These are phyloP conservation scores for Mesorhabditis spiculigera DNA, from an alignment of 2,888 invertebrate species.

Conservation along the genomic window DNA sequence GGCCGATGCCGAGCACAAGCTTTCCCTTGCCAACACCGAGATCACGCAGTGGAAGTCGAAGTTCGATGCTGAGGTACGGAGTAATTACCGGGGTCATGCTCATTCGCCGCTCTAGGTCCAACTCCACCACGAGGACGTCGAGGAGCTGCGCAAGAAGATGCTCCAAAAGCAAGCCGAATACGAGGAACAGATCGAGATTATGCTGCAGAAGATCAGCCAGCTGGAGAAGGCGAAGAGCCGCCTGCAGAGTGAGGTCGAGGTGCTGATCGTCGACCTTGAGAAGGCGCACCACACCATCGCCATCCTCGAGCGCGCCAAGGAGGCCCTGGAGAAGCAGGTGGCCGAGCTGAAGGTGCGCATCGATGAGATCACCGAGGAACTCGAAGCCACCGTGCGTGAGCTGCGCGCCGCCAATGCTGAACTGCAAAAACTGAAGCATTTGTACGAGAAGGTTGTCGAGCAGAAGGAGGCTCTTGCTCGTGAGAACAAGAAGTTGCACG, in stretches of 20 bases:
- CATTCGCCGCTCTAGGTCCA: conserved; percentile 66
- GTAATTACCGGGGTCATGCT: background rate
- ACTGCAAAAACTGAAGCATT: conserved; percentile 82
- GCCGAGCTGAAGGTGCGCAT: conserved; percentile 83
- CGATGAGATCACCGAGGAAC: conserved; percentile 86
- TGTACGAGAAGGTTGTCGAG: conserved; percentile 94
- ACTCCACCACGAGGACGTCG: conserved; percentile 82
- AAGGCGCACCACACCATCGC: conserved; percentile 95
- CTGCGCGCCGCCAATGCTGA: conserved; percentile 75
- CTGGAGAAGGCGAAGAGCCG: conserved; percentile 96
- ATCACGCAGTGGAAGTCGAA: conserved; percentile 82
- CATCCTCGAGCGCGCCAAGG: conserved; percentile 88
- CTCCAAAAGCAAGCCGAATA: conserved; percentile 82
- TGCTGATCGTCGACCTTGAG: conserved; percentile 97
- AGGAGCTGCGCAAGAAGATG: conserved; percentile 59
- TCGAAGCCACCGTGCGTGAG: conserved; percentile 85
- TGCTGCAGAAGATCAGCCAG: conserved; percentile 80
- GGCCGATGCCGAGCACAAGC: conserved; percentile 89
- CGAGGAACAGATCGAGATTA: conserved; percentile 92
- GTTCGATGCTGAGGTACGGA: conserved; percentile 78
- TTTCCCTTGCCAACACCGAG: conserved; percentile 84
- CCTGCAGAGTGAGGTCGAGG: conserved; percentile 90
- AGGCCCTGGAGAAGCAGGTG: conserved; percentile 85
- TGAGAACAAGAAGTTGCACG: conserved; percentile 96
- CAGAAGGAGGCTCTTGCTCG: conserved; percentile 87